Base-by-base conservation (phyloP, 2,797 vertebrate species). In the Ispidina lecontei region DNA sequence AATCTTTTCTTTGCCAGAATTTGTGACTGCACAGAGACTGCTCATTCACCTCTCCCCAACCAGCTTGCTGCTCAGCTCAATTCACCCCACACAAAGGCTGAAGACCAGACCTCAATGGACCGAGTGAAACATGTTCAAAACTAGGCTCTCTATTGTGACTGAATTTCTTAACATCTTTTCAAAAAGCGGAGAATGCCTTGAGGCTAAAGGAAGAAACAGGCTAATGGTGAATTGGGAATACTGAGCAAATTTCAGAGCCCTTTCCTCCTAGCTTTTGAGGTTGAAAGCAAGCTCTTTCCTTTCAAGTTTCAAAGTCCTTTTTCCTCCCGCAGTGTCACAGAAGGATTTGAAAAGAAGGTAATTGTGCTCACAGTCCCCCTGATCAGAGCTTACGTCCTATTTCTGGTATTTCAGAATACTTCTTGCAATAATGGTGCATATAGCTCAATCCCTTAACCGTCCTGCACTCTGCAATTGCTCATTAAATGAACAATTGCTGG, bases 101-200 rank as follows among this genome's bases (percentile, higher is more conserved):
- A 98, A 98, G 98, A 98, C 98, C 98, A 96, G 98, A 98, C 98
- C 99, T 99, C 98, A 98, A 98, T 98, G 99, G 98, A 99, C 98
- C 97, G 97, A 98, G 98, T 98, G 98, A 98, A 99, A 99, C 98
- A 99, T 98, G 98, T 98, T 99, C 98, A 98, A 98, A 98, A 98
- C 97, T 98, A 98, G 98, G 98, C 98, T 98, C 98, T 99, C 99
- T 99, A 99, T 99, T 99, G 99, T 99, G 99, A 99, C 99, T 99
- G 99, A 99, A 99, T 99, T 99, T 99, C 99, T 99, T 99, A 99
- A 99, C 99, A 99, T 99, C 99, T 99, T 99, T 99, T 99, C 99
- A 99, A 99, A 99, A 99, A 99, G 98, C 98, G 97, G 98, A 99
- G 99, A 99, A 99, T 99, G 99, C 99, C 99, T 99, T 98, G 98